These are phyloP conservation scores for Aporophyla lueneburgensis DNA, from an alignment of 2,888 invertebrate genomes.

Conservation along the genomic window DNA sequence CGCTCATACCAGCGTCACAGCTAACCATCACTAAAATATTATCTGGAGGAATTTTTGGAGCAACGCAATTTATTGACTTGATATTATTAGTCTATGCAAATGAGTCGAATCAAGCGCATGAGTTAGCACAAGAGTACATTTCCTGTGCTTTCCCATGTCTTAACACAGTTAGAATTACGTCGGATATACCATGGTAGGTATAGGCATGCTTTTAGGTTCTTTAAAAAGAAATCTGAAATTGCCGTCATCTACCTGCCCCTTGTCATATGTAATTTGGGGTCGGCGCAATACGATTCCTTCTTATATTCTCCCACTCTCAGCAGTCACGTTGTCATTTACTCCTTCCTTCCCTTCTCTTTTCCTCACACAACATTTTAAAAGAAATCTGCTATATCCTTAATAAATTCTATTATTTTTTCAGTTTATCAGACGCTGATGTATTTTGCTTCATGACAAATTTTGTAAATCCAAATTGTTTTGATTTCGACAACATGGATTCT, in stretches of 20 bases:
- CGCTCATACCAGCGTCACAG: conserved; percentile 76
- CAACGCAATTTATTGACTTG: conserved; percentile 77
- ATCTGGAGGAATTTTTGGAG: conserved; percentile 81
- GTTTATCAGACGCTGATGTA: conserved; percentile 83
- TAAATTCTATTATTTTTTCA: conserved; percentile 26
- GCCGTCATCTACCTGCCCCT: too few species aligned
- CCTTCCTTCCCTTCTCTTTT: too few species aligned
- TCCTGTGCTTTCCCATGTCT: conserved; percentile 79
- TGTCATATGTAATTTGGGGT: too few species aligned
- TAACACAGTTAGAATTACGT: conserved; percentile 77
- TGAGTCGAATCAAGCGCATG: conserved; percentile 75
- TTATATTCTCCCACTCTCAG: too few species aligned
- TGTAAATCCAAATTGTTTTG: conserved; percentile 79
- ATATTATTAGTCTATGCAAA: conserved; percentile 81
- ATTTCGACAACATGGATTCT: conserved; percentile 70
- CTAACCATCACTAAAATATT: conserved; percentile 80
- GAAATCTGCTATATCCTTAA: too few species aligned
- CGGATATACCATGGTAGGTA: conserved; percentile 80
- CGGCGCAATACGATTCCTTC: too few species aligned
- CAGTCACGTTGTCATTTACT: too few species aligned
- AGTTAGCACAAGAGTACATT: conserved; percentile 76
- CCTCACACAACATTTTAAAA: too few species aligned
- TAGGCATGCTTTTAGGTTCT: not conserved
- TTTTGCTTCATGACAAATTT: conserved; percentile 83
- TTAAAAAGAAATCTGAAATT: not conserved